Evolutionary conservation across 2,888 invertebrate species (phyloP).

Genomic region (Drosophila cyrtoloma): DNA sequence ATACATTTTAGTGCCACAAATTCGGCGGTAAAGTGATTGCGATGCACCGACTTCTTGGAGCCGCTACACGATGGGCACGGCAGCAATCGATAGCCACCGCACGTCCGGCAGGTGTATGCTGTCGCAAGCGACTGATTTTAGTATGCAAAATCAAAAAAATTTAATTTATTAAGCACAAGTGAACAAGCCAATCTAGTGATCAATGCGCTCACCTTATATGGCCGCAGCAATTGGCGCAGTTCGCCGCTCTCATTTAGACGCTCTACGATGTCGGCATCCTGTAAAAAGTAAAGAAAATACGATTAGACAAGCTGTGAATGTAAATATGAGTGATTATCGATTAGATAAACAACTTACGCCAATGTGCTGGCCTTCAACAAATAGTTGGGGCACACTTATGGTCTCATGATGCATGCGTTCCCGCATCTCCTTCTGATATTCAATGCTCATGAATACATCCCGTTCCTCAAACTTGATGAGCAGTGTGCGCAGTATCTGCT

Average conservation of each 20-base stretch:
- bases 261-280: constrained; percentile 94
- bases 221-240: constrained; percentile 94
- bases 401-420: constrained; percentile 92
- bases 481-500: constrained; percentile 95
- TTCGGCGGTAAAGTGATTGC: constrained; percentile 97
- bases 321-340: background rate
- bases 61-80: constrained; percentile 97
- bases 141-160: background rate
- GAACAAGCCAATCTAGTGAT: background rate
- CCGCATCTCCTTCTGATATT: constrained; percentile 94
- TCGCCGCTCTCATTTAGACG: constrained; percentile 97
- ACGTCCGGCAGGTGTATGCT: constrained; percentile 93
- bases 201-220: constrained; percentile 88
- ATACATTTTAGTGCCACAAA: constrained; percentile 97
- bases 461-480: constrained; percentile 96
- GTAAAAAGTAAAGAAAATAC: background rate
- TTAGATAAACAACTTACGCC: constrained; percentile 86
- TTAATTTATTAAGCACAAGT: background rate
- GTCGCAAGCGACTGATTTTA: constrained; percentile 89
- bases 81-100: constrained; percentile 96
- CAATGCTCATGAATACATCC: constrained; percentile 96
- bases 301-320: background rate
- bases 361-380: constrained; percentile 96
- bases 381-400: constrained; percentile 95
- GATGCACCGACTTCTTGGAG: constrained; percentile 97